Conservation (phyloP, 1,140 invertebrate genomes). For the Tetraneura akinire region DNA sequence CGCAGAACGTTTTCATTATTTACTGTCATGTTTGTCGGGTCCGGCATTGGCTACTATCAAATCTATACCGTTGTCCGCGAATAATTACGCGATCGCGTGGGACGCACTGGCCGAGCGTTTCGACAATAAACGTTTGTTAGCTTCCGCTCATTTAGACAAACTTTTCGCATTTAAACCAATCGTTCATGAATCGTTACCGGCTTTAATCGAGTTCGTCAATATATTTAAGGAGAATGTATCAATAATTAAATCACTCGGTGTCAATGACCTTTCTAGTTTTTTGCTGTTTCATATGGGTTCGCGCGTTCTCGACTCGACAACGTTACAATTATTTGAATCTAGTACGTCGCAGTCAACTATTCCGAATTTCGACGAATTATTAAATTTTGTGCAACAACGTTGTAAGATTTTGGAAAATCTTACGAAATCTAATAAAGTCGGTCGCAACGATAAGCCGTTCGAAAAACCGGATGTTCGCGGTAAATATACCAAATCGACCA, state of each 20-base stretch:
- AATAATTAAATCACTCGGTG: not conserved
- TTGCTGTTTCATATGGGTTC: not conserved
- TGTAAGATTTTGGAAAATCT: not conserved
- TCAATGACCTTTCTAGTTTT: not conserved
- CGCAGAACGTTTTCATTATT: not conserved
- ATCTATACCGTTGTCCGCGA: not conserved
- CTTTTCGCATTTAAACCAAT: not conserved
- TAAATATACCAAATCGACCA: not conserved
- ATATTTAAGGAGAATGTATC: constrained; percentile 3
- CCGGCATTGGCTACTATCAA: not conserved
- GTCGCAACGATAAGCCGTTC: not conserved
- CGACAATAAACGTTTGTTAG: not conserved
- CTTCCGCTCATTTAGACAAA: not conserved
- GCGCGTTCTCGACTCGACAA: not conserved
- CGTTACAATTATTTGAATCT: not conserved
- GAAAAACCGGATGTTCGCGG: not conserved
- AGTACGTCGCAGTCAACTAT: not conserved
- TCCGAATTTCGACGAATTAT: not conserved
- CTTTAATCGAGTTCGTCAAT: not conserved
- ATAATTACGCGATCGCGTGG: not conserved
- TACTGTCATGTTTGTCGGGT: not conserved
- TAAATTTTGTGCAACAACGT: not conserved
- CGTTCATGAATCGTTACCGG: not conserved
- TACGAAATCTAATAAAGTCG: not conserved
- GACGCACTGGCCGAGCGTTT: not conserved